phyloP scores from a whole-genome alignment of 2,888 invertebrate species.

The Chironomus tentans region DNA sequence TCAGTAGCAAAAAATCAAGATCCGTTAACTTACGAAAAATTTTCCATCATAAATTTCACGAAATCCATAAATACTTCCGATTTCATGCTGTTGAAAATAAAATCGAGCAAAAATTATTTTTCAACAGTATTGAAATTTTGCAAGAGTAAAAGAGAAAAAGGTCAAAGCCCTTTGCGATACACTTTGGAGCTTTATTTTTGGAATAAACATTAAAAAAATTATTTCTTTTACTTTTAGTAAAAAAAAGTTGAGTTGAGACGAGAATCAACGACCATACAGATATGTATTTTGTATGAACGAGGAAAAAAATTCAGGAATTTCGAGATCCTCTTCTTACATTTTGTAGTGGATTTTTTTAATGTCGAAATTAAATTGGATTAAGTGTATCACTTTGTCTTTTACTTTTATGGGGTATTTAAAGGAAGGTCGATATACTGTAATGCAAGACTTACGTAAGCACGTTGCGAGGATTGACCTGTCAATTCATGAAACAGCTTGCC shows the following conservation, averaged over 20 bases:
- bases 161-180: not conserved
- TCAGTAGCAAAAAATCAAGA: too few species aligned
- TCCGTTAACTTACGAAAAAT: too few species aligned
- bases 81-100: too few species aligned
- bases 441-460: not conserved
- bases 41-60: too few species aligned
- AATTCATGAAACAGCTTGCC: too few species aligned
- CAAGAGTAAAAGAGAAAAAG: not conserved
- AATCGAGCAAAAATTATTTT: too few species aligned
- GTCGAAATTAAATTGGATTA: not conserved
- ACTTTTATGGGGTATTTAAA: too few species aligned
- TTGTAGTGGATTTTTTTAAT: not conserved
- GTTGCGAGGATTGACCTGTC: not conserved
- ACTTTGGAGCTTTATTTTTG: slow-evolving; percentile 1
- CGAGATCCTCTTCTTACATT: not conserved
- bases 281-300: not conserved
- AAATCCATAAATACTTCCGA: too few species aligned
- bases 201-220: not conserved
- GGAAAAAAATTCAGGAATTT: not conserved
- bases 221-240: not conserved
- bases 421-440: too few species aligned
- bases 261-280: too few species aligned
- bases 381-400: too few species aligned
- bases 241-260: not conserved
- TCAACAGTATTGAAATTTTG: not conserved